Evolutionary conservation across 35 echinoderm and acorn worm genomes (phyloP).

Genomic region (Acanthaster planci): DNA sequence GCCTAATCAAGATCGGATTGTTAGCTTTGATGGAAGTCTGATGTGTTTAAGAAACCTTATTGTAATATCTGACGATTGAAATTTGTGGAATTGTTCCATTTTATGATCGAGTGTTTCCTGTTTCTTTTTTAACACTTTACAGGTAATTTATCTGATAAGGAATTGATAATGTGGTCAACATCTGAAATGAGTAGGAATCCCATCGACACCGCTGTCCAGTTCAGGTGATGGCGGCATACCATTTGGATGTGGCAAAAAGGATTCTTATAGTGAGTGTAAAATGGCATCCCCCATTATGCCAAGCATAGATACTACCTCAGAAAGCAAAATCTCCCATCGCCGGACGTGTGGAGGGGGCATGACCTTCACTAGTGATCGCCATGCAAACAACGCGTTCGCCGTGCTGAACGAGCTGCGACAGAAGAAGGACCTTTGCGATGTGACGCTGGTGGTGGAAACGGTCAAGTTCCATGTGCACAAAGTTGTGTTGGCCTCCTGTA

Average conservation of each 20-base stretch:
- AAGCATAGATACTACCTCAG: background rate
- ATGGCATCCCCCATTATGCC: constrained; percentile 23
- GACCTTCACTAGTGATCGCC: constrained; percentile 67
- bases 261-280: constrained; percentile 17
- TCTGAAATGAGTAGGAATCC: background rate
- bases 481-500: constrained; percentile 85
- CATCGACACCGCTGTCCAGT: background rate
- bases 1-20: too few relatives aligned
- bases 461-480: constrained; percentile 85
- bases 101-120: background rate
- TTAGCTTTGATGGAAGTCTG: too few relatives aligned
- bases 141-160: background rate
- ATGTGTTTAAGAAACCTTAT: too few relatives aligned
- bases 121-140: background rate
- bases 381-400: constrained; percentile 75
- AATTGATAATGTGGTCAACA: background rate
- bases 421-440: constrained; percentile 75
- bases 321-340: constrained; percentile 5
- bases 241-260: background rate
- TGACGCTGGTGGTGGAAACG: constrained; percentile 79
- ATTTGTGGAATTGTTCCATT: too few relatives aligned
- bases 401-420: constrained; percentile 83
- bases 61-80: too few relatives aligned
- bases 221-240: constrained; percentile 23
- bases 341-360: constrained; percentile 44